Evolutionary conservation across 2,113 vertebrate genomes (phyloP).

Genomic region (Erythrolamprus reginae): DNA sequence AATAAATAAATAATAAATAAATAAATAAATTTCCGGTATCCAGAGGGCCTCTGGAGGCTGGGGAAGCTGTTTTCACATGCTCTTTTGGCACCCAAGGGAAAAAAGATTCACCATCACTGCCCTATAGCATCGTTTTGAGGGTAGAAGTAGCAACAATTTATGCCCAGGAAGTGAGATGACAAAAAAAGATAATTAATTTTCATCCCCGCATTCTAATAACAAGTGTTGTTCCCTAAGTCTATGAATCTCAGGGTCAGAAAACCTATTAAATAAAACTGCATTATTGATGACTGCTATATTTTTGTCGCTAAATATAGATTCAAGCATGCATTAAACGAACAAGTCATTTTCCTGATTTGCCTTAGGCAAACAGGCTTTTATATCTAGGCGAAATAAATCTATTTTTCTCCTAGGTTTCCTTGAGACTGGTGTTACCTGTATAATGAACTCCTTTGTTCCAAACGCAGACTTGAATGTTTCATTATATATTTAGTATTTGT

Average conservation of each 20-base stretch:
- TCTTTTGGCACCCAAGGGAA: no score
- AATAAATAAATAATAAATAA: no score
- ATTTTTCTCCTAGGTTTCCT: not conserved
- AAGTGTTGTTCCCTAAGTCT: slow-evolving; percentile 17
- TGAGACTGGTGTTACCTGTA: not conserved
- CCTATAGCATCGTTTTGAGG: no score
- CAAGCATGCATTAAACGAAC: slow-evolving; percentile 1
- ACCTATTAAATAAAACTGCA: slow-evolving; percentile 32
- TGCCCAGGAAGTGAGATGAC: not conserved
- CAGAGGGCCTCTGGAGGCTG: no score
- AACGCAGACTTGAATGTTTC: not conserved
- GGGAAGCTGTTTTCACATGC: no score
- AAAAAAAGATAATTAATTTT: slow-evolving; percentile 38
- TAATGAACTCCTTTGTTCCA: not conserved
- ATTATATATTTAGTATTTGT: not conserved
- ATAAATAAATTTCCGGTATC: no score
- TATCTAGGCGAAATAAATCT: slow-evolving; percentile 5
- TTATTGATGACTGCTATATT: slow-evolving; percentile 19
- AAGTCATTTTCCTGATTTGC: not conserved
- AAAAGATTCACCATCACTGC: no score
- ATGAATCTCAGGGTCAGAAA: not conserved
- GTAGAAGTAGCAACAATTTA: no score
- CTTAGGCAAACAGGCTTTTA: slow-evolving; percentile 38
- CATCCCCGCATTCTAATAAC: slow-evolving; percentile 18
- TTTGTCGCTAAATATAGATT: slow-evolving; percentile 17